phyloP scores from a whole-genome alignment of 2,888 invertebrate genomes.

The Lasius fuliginosus region DNA sequence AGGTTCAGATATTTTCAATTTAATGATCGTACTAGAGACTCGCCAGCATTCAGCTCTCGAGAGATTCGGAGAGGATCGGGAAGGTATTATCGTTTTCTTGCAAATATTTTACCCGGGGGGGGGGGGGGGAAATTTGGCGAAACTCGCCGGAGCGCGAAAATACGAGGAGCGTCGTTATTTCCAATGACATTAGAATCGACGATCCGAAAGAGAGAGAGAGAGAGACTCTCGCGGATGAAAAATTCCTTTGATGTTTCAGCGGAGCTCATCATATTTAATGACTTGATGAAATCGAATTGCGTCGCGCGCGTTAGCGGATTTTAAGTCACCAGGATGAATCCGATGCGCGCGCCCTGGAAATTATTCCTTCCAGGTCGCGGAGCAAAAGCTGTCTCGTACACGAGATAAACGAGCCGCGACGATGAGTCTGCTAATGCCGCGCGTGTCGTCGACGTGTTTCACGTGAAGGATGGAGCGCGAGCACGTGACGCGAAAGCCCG shows the following conservation, averaged over 20 bases:
- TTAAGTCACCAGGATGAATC: neutral
- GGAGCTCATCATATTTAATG: slow-evolving; percentile 1
- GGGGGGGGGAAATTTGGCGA: neutral
- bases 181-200: neutral
- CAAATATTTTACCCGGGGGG: neutral
- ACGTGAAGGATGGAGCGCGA: slow-evolving; percentile 38
- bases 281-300: slow-evolving; percentile 26
- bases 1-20: neutral
- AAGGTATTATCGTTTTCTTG: neutral
- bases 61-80: neutral
- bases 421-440: slow-evolving; percentile 49
- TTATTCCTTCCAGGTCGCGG: slow-evolving; percentile 43
- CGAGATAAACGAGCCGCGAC: slow-evolving; percentile 51
- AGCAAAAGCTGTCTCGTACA: slow-evolving; percentile 45
- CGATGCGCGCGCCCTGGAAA: slow-evolving; percentile 26
- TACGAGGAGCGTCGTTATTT: neutral
- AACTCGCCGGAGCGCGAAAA: neutral
- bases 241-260: neutral
- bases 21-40: neutral
- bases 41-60: too few species aligned
- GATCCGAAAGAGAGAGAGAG: too few species aligned
- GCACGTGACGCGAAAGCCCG: slow-evolving; percentile 51
- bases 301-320: slow-evolving; percentile 24
- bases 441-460: slow-evolving; percentile 38
- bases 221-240: neutral